phyloP scores from a whole-genome alignment of 2,113 vertebrate species.

The Aix galericulata region DNA sequence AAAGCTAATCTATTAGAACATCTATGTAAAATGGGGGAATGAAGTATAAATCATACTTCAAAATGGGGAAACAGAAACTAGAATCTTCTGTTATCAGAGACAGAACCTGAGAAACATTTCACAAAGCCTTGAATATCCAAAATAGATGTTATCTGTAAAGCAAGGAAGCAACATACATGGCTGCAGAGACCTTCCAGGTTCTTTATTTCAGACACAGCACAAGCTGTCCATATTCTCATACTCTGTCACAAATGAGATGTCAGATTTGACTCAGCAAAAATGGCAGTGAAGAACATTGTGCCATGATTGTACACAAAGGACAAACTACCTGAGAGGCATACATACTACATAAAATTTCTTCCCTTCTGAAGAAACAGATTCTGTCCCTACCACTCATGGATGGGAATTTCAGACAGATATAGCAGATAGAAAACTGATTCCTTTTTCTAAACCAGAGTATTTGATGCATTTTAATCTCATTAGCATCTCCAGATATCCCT shows the following conservation, averaged over 20 bases:
- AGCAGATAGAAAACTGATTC: neutral
- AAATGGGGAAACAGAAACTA: neutral
- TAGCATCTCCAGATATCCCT: neutral
- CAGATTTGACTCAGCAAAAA: neutral
- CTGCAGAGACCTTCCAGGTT: neutral
- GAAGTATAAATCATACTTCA: neutral
- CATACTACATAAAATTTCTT: neutral
- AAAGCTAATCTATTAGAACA: neutral
- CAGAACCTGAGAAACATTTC: neutral
- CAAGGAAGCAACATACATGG: neutral
- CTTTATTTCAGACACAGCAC: neutral
- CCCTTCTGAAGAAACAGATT: neutral
- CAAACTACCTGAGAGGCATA: neutral
- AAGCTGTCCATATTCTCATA: neutral
- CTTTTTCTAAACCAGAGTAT: neutral
- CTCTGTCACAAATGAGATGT: neutral
- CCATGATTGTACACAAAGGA: neutral
- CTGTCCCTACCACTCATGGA: neutral
- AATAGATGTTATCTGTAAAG: neutral
- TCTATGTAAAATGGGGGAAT: neutral
- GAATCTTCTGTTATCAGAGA: neutral
- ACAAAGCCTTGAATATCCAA: neutral
- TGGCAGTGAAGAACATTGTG: fast-evolving
- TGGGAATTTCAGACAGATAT: neutral
- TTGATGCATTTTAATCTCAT: neutral